Percentiles rank a stretch among this genome's conserved stretches.
These are phyloP conservation scores for Remorina albescens DNA, from an alignment of 2,797 vertebrate genomes.

Conservation along the genomic window DNA sequence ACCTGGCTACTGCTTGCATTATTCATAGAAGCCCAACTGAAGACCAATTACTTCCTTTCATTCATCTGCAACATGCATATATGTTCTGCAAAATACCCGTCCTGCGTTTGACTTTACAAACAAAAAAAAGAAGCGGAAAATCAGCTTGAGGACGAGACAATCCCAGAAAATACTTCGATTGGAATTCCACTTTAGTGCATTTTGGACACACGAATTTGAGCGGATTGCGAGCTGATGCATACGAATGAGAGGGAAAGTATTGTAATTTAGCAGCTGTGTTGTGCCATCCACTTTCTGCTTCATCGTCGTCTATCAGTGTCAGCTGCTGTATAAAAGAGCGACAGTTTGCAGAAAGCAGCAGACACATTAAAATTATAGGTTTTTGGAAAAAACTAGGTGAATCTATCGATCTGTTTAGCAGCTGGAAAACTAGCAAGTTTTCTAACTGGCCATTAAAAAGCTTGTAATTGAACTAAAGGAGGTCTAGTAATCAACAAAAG, in stretches of 20 bases:
- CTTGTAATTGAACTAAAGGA: not conserved
- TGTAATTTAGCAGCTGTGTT: too few relatives aligned
- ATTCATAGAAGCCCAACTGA: conserved; percentile 12
- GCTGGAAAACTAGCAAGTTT: not conserved
- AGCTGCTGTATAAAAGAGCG: not conserved
- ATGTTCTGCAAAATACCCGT: not conserved
- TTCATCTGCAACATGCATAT: not conserved
- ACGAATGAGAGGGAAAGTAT: too few relatives aligned
- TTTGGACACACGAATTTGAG: too few relatives aligned
- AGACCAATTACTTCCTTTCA: not conserved
- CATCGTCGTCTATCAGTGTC: not conserved
- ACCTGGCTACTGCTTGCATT: not conserved
- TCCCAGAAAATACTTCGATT: too few relatives aligned
- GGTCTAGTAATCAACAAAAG: not conserved
- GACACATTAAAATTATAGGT: not conserved
- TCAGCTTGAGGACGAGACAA: not conserved
- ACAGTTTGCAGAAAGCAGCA: not conserved
- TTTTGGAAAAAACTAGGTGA: not conserved
- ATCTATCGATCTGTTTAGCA: not conserved
- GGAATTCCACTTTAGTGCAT: not conserved
- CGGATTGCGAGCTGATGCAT: too few relatives aligned
- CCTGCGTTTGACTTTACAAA: not conserved
- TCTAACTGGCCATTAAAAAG: not conserved
- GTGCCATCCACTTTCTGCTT: too few relatives aligned
- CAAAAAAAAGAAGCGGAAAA: not conserved